Evolutionary conservation across 2,797 vertebrate species (phyloP).

Genomic region (Tenualosa ilisha): DNA sequence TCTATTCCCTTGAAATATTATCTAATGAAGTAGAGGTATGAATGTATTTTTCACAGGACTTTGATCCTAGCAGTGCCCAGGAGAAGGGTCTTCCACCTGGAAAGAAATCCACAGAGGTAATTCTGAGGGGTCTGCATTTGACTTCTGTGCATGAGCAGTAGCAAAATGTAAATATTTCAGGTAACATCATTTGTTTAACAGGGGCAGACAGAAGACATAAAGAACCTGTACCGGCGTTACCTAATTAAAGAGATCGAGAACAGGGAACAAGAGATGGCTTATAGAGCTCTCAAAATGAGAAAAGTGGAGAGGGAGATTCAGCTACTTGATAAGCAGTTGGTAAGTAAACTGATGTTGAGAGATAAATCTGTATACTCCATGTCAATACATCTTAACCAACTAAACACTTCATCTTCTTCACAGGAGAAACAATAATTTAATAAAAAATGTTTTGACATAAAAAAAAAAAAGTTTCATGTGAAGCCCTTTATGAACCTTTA

Average conservation of each 20-base stretch:
- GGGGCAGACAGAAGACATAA: conserved; percentile 46
- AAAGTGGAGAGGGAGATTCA: conserved; percentile 55
- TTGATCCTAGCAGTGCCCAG: not conserved
- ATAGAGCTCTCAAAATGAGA: conserved; percentile 55
- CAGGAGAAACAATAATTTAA: conserved; percentile 3
- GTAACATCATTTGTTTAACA: conserved; percentile 24
- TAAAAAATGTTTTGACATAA: not conserved
- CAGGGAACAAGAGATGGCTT: conserved; percentile 53
- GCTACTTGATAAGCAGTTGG: conserved; percentile 51
- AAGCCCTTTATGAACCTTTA: not conserved
- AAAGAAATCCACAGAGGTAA: conserved; percentile 23
- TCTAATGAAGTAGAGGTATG: not conserved
- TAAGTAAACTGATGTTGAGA: conserved; percentile 7
- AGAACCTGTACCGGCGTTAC: conserved; percentile 48
- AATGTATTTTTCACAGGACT: not conserved
- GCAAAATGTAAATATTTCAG: not conserved
- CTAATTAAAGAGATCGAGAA: conserved; percentile 40
- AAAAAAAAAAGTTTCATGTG: not conserved
- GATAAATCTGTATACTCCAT: not conserved
- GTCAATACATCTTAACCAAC: not conserved
- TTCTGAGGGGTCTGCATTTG: not conserved
- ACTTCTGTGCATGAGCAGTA: not conserved
- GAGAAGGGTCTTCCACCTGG: not conserved
- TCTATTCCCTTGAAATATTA: not conserved
- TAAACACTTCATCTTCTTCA: not conserved